Conservation (phyloP, 2,113 vertebrate genomes). For the Aegypius monachus region DNA sequence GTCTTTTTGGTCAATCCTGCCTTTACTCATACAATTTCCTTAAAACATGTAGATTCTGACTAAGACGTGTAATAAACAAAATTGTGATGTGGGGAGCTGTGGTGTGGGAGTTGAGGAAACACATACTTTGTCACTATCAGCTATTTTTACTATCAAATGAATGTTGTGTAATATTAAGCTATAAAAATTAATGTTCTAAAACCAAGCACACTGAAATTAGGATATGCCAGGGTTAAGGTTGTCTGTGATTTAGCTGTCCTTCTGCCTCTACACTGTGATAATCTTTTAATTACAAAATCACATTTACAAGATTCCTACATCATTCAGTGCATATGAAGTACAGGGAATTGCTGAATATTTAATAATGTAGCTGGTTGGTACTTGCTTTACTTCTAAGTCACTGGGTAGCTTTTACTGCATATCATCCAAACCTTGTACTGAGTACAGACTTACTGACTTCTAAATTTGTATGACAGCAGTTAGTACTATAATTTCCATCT, state of each 20-base stretch:
- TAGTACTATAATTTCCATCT: not conserved
- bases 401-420: not conserved
- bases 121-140: not conserved
- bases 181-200: not conserved
- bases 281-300: not conserved
- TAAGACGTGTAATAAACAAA: not conserved
- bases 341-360: not conserved
- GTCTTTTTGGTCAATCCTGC: not conserved
- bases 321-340: not conserved
- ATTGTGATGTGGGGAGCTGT: not conserved
- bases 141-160: not conserved
- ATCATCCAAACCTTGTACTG: not conserved
- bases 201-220: not conserved
- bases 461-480: not conserved
- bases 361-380: not conserved
- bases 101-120: not conserved
- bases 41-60: not conserved
- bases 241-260: not conserved
- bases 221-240: not conserved
- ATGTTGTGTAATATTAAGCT: not conserved
- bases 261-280: not conserved
- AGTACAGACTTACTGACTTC: not conserved
- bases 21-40: not conserved
- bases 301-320: not conserved
- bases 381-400: not conserved